Evolutionary conservation across 2,797 vertebrate species (phyloP).

Genomic region (Diplodus sargus): DNA sequence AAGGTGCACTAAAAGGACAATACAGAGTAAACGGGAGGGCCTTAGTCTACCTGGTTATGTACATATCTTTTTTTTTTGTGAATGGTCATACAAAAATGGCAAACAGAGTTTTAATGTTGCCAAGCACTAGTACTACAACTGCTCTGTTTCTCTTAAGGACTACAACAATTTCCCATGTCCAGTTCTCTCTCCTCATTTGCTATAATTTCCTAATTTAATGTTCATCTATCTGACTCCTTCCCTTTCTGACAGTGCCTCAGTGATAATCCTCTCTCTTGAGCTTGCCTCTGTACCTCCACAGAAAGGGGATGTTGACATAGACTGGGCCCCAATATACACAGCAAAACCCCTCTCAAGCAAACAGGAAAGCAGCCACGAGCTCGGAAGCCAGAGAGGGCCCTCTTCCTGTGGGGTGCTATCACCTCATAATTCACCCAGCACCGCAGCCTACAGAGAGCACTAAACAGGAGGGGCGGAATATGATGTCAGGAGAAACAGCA

Average conservation of each 20-base stretch:
- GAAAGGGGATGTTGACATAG: constrained; percentile 74
- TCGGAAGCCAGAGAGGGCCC: constrained; percentile 38
- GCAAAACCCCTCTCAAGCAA: constrained; percentile 50
- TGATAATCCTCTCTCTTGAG: constrained; percentile 31
- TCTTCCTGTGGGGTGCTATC: constrained; percentile 65
- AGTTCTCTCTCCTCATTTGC: background rate
- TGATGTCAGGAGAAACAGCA: background rate
- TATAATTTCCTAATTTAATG: background rate
- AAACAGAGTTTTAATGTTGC: constrained; percentile 9
- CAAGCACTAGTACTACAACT: background rate
- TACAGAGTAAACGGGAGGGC: constrained; percentile 17
- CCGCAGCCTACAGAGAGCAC: background rate
- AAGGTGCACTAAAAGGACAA: background rate
- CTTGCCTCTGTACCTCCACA: constrained; percentile 36
- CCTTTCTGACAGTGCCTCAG: constrained; percentile 4
- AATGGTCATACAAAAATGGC: constrained; percentile 34
- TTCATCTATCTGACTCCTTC: constrained; percentile 8
- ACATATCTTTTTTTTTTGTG: constrained; percentile 17
- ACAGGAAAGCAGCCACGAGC: constrained; percentile 70
- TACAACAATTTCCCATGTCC: background rate
- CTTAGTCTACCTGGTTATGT: background rate
- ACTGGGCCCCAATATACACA: constrained; percentile 52
- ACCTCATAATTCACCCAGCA: constrained; percentile 40
- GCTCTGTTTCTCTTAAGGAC: background rate
- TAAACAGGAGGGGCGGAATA: background rate